Base-by-base conservation (phyloP, 2,797 vertebrate species). In the Notolabrus celidotus region DNA sequence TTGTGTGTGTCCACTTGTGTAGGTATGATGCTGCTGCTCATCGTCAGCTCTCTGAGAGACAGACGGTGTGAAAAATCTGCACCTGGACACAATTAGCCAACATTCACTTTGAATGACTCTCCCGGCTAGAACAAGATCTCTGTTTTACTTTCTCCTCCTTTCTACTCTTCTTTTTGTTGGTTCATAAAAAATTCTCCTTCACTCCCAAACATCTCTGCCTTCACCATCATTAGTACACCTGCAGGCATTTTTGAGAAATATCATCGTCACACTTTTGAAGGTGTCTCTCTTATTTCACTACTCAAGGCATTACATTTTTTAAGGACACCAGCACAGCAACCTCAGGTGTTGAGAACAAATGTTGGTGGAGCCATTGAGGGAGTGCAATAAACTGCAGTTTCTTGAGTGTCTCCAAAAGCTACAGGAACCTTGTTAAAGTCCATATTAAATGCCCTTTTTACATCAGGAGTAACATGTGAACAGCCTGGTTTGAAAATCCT, bases 41-140 rank as follows among this genome's bases (percentile, higher is more conserved):
- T 71, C 68, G 67, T 45, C 57, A 17, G 9, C 25, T 51, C 34
- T 61, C 33, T 82, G 77, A 80, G 64, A 50, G 19, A 49, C 49
- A 65, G 52, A 61, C 46, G 63, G 52, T 49, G 31, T 72, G 56
- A 62, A 62, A 66, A 74, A 66, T 58, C 60, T 67, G 68, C 88
- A 90, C 83, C 88, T 91, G 89, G 80, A 86, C 64, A 59, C 63
- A 79, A 84, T 91, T 84, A 90, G 71, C 34, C 66, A 31, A 36
- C 67, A 49, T 74, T 65, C 77, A 65, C 27, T 65, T 67, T 64
- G 57, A 69, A 67, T 78, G 66, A 67, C 31, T 71, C 75, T 77
- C 43, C 50, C 38, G 46, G 19, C 49, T 60, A 15, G 7, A 64
- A 73, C 33, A 20, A 67, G 52, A 64, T 23, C 31, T 53, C 69